phyloP scores from a whole-genome alignment of 2,113 vertebrate species.

The Corythaixoides concolor region DNA sequence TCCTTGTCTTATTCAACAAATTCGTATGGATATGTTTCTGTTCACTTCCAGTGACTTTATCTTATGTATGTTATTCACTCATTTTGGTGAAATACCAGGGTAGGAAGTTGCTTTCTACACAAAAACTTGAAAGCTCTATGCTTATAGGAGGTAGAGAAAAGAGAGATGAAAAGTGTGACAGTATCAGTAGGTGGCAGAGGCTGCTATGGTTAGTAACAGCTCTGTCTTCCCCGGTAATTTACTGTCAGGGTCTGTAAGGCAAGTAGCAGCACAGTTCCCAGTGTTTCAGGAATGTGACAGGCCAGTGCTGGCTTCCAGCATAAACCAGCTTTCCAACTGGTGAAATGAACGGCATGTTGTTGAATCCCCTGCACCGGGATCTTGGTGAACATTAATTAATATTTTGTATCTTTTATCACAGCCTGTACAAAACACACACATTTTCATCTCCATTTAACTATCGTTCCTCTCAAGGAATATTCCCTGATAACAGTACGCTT shows the following conservation, averaged over 20 bases:
- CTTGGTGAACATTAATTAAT: not conserved
- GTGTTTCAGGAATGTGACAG: not conserved
- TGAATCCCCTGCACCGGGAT: not conserved
- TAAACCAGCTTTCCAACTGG: not conserved
- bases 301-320: not conserved
- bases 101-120: not conserved
- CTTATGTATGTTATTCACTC: not conserved
- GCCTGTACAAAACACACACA: not conserved
- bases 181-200: not conserved
- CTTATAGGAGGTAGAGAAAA: not conserved
- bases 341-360: not conserved
- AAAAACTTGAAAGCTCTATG: not conserved
- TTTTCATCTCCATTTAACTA: not conserved
- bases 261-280: not conserved
- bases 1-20: not conserved
- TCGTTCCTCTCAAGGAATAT: not conserved
- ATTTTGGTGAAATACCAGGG: not conserved
- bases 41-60: not conserved
- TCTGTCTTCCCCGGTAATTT: not conserved
- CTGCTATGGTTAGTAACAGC: not conserved
- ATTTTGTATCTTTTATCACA: not conserved
- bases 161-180: not conserved
- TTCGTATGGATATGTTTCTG: not conserved
- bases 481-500: not conserved
- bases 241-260: not conserved